Base-by-base conservation (phyloP, 2,113 vertebrate genomes). In the Urocolius indicus region DNA sequence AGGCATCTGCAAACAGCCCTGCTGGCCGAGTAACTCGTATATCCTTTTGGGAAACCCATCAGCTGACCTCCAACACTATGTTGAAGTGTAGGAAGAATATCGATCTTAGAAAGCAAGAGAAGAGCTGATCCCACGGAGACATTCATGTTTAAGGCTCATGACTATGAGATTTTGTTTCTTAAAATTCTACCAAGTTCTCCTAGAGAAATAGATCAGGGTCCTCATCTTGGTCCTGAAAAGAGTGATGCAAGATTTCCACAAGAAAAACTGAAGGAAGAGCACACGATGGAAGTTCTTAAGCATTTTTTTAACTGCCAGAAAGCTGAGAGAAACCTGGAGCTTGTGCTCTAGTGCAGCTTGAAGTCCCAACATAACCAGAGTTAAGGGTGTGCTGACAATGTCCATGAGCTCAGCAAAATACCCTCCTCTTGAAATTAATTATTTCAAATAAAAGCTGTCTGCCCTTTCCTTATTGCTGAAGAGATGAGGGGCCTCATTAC, bases 1-100 rank as follows among this genome's bases (percentile, higher is more conserved):
- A 94, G 89, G 80, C 85, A 57, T 89, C 69, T 87, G 82, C 88
- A 65, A 75, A 51, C 65, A 81, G 69, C 89, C 74, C 57, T 8
- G 16, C 85, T 63, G 69, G 85, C 73, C 41, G 73, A 63, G n/a
- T 41, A 81, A 21, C 61, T 51, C 17, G 0, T 18, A 4, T 7
- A 16, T 77, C 69, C 74, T 16, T 43, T 26, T 17, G 63, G 69
- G 86, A 81, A 45, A 29, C 54, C 73, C 69, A 45, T 41, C 57
- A 49, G 73, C 68, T 91, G 88, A 73, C 59, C 89, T 59, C 61
- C 29, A 69, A 5, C 41, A 4, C 78, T 30, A 11, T 1, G 6
- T 16, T 71, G 68, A 68, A 80, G 63, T 59, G 74, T 19, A 68
- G 69, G 78, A 61, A 59, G 61, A 78, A 82, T 48, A 65, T 77